Conservation (phyloP, 2,113 vertebrate species). For the Athene cunicularia region DNA sequence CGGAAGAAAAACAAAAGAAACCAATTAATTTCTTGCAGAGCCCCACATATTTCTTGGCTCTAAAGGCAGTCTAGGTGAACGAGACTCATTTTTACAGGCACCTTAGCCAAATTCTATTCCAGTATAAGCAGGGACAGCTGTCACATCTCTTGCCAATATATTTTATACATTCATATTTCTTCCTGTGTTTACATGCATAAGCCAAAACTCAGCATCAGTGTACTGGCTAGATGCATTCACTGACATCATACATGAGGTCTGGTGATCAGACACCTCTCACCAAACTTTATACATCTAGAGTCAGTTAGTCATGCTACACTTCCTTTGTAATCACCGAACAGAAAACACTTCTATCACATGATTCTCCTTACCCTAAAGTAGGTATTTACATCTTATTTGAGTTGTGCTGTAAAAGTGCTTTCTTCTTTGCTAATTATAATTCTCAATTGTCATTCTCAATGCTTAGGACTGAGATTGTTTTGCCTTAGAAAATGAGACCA, state of each 20-base stretch:
- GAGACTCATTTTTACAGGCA: background rate
- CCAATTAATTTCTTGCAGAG: background rate
- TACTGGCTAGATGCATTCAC: background rate
- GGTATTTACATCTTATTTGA: background rate
- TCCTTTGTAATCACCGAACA: background rate
- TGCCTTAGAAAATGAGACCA: background rate
- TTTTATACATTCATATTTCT: background rate
- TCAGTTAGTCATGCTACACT: background rate
- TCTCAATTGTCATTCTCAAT: background rate
- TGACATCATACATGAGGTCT: background rate
- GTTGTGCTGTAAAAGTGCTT: background rate
- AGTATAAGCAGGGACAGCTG: background rate
- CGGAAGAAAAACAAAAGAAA: background rate
- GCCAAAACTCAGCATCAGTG: background rate
- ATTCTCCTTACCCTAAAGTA: background rate
- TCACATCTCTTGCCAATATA: background rate
- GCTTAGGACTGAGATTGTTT: background rate
- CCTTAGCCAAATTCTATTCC: background rate
- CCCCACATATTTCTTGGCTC: background rate
- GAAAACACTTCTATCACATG: background rate
- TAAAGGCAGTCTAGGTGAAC: background rate
- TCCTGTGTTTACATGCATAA: background rate
- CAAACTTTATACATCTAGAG: background rate
- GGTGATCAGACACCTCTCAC: background rate
- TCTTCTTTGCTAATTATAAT: background rate